Base-by-base conservation (phyloP, 2,113 vertebrate species). In the Charadrius vociferus region DNA sequence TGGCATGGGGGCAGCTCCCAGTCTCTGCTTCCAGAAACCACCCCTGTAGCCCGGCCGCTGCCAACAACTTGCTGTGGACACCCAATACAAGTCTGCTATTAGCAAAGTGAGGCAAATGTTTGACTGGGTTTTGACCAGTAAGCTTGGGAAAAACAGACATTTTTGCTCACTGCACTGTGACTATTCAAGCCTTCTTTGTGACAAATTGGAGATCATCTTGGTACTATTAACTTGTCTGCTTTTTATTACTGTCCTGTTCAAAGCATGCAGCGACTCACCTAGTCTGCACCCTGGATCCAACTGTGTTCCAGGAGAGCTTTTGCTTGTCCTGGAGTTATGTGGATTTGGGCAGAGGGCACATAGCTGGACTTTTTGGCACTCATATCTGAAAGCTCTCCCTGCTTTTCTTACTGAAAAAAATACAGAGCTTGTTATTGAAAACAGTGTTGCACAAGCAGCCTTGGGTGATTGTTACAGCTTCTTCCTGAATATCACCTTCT, bases 1-100 rank as follows among this genome's bases (percentile, higher is more conserved):
- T 74, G 81, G 23, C 27, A 43, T 0, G 0, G 26, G 26, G 26
- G 8, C 65, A 87, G 7, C 2, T 43, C 12, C 55, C n/a, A 3
- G 13, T 52, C 23, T 78, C 9, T 83, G 68, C 7, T 7, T 12
- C 27, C 55, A 85, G 32, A 52, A 53, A 12, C 49, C 19, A 68
- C 4, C 4, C 12, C 21, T 49, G 21, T 7, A 30, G 21, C 34
- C 15, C 37, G 59, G 30, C 29, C 2, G 2, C 52, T 83, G 29
- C 37, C 32, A 55, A 18, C 5, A 56, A 5, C 49, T 83, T 73
- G n/a, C 37, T 75, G 14, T 30, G 17, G 37, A 17, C 22, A 39
- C 10, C 20, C 19, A 47, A 34, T 34, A 14, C 22, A 47, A 34
- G 21, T 71, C 70, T 75, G 50, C 27, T 67, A 49, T 58, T 34